Conservation (phyloP, 2,113 vertebrate genomes). For the Acinonyx jubatus region DNA sequence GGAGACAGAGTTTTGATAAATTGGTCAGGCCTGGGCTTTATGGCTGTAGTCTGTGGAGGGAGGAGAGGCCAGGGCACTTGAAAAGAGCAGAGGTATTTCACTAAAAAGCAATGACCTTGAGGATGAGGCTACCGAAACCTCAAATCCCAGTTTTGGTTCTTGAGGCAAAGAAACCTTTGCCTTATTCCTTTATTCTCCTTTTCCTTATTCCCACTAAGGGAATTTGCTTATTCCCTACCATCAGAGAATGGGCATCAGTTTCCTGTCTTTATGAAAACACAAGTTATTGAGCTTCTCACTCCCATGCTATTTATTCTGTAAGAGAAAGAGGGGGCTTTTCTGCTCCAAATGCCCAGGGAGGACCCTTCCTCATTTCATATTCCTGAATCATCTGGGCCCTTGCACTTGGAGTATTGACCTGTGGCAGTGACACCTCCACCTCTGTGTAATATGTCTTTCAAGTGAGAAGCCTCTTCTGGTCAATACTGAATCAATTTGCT, state of each 20-base stretch:
- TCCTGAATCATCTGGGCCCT: not conserved
- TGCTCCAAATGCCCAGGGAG: not conserved
- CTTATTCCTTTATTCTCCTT: not conserved
- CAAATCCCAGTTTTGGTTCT: not conserved
- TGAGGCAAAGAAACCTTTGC: not conserved
- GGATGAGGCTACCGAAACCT: not conserved
- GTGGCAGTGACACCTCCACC: not conserved
- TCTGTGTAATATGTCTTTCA: conserved; percentile 60
- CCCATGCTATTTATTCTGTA: not conserved
- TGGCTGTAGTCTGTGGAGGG: not conserved
- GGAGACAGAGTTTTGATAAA: not conserved
- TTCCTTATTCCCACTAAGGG: not conserved
- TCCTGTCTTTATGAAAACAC: not conserved
- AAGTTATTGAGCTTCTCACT: not conserved
- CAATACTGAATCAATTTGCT: conserved; percentile 72
- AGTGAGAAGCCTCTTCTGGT: conserved; percentile 62
- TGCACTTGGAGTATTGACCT: conserved; percentile 35
- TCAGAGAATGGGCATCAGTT: not conserved
- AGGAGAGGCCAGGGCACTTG: not conserved
- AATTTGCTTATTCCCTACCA: not conserved
- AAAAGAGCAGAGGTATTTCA: not conserved
- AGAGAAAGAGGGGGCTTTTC: not conserved
- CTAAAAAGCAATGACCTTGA: not conserved
- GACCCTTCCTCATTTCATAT: conserved; percentile 7
- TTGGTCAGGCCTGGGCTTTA: not conserved